Conservation (phyloP, 1,140 invertebrate species). For the Lepidurus packardi region DNA sequence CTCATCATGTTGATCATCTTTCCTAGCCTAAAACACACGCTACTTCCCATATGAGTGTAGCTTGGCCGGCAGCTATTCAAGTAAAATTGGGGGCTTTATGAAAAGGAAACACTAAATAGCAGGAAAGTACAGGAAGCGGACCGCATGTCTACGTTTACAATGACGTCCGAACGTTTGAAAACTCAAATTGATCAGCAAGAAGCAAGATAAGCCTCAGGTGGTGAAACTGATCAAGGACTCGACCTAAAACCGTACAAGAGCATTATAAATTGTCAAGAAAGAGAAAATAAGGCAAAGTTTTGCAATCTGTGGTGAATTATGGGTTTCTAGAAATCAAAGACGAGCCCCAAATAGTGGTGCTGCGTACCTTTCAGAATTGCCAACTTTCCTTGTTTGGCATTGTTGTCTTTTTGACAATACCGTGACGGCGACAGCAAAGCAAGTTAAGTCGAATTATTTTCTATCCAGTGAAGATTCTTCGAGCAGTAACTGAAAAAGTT, state of each 20-base stretch:
- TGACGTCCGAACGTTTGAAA: too few species aligned
- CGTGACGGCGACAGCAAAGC: not conserved
- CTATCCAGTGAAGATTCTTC: not conserved
- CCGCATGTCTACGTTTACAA: not conserved
- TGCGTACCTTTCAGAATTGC: too few species aligned
- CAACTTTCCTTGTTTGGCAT: not conserved
- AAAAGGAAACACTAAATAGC: not conserved
- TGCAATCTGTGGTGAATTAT: not conserved
- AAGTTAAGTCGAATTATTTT: not conserved
- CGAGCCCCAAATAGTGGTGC: too few species aligned
- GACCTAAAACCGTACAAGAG: not conserved
- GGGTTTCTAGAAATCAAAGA: too few species aligned
- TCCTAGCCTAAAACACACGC: not conserved
- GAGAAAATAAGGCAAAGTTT: not conserved
- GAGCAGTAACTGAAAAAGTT: not conserved
- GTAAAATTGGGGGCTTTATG: not conserved
- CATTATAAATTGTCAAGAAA: not conserved
- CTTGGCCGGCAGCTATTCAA: not conserved
- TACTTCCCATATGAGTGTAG: not conserved
- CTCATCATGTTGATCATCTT: conserved; percentile 13
- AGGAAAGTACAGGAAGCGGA: not conserved
- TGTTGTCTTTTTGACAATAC: not conserved
- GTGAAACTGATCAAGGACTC: not conserved
- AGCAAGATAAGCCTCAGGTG: too few species aligned
- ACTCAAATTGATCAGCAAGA: too few species aligned